Evolutionary conservation across 2,797 vertebrate species (phyloP).

Genomic region (Sebastiscus tertius): DNA sequence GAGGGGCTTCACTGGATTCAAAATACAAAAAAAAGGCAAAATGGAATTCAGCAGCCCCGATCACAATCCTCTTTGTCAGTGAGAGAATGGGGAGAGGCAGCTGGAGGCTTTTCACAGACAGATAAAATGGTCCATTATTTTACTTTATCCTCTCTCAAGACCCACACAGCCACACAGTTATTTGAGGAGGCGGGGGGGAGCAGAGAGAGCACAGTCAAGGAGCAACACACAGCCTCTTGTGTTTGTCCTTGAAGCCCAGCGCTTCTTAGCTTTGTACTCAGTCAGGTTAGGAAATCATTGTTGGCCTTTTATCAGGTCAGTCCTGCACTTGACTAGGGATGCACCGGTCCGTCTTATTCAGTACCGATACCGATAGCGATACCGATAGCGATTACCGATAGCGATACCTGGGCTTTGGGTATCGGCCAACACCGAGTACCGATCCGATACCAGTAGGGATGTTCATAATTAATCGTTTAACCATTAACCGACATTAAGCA

Average conservation of each 20-base stretch:
- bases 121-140: slow-evolving; percentile 52
- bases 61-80: slow-evolving; percentile 57
- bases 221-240: not conserved
- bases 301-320: not conserved
- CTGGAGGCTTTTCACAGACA: slow-evolving; percentile 35
- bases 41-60: slow-evolving; percentile 37
- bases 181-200: slow-evolving; percentile 14
- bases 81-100: slow-evolving; percentile 45
- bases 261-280: not conserved
- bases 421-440: not conserved
- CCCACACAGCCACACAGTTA: slow-evolving; percentile 27
- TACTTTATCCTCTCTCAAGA: slow-evolving; percentile 35
- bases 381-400: too few species aligned
- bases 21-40: slow-evolving; percentile 19
- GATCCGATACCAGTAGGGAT: not conserved
- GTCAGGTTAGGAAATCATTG: not conserved
- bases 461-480: too few species aligned
- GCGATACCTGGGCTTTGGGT: too few species aligned
- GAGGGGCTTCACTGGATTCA: not conserved
- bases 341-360: not conserved
- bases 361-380: not conserved
- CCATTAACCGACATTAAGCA: too few species aligned
- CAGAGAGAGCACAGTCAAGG: not conserved
- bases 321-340: not conserved
- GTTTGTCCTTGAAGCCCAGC: not conserved